Evolutionary conservation across 2,113 vertebrate genomes (phyloP).

Genomic region (Connochaetes taurinus): DNA sequence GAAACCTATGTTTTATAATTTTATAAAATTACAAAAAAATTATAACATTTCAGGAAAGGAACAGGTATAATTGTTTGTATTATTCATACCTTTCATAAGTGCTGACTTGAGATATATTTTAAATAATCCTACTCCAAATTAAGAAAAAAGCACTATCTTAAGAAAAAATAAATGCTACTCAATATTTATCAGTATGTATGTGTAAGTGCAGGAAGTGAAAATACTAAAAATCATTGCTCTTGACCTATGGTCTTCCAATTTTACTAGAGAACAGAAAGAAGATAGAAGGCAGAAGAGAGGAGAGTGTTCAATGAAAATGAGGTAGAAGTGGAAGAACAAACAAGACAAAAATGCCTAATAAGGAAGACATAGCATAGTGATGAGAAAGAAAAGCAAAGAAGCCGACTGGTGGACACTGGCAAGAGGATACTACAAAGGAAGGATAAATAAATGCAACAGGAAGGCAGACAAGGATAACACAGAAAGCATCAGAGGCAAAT

Average conservation of each 20-base stretch:
- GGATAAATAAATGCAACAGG: background rate
- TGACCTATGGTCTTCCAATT: background rate
- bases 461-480: background rate
- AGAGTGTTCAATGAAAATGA: background rate
- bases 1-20: background rate
- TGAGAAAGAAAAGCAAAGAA: background rate
- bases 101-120: background rate
- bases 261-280: background rate
- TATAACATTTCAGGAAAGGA: background rate
- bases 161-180: background rate
- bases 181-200: background rate
- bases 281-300: background rate
- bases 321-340: background rate
- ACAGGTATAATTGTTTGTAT: background rate
- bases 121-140: background rate
- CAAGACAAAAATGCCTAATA: background rate
- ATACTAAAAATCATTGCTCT: background rate
- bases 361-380: background rate
- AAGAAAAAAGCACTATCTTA: background rate
- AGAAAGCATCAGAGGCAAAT: background rate
- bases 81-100: background rate
- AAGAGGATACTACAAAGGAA: rapidly evolving
- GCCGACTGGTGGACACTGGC: background rate
- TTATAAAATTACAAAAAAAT: background rate
- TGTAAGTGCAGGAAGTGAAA: background rate